Evolutionary conservation across 2,888 invertebrate species (phyloP), one percentile per base, ranked within the genome.

Genomic region (Nemotelus pantherinus): DNA sequence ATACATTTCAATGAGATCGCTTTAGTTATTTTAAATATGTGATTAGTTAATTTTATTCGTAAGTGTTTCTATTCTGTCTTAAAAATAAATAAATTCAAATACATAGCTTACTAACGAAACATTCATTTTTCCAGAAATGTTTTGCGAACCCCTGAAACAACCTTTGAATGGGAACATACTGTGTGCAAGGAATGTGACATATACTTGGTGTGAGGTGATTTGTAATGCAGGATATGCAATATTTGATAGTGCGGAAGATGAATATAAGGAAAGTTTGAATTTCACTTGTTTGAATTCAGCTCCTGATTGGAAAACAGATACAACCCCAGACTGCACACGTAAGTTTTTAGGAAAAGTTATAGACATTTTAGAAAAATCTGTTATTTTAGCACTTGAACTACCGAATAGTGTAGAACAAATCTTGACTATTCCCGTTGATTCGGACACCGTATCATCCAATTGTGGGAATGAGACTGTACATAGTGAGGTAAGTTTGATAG

Each of bases 191-290:
- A 84, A 84, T n/a, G 83, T 84, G 0, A 85, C 86, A 7, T 87
- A 86, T 4, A 87, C 88, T 0, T 86, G 87, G 79, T 93, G 93
- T 82, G 85, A 88, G 3, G 84, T 92, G 43, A 88, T 88, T 6
- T 93, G 92, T 82, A 85, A 90, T 70, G 88, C 89, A 76, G 92
- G 92, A 0, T 92, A 90, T 82, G 90, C 89, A 3, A 89, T 92
- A 81, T 81, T 79, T 7, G 80, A 82, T 47, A 81, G 80, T 43
- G 68, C 76, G 0, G 79, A 74, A 2, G 81, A 81, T 0, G 80
- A 90, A 90, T 10, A 83, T 88, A 80, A 84, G 83, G 81, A 82
- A 47, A 79, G 78, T 78, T 77, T 81, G 41, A 80, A 82, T 64
- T 82, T 86, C 43, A 80, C 83, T 47, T 88, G 88, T 76, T 83